phyloP scores from a whole-genome alignment of 2,113 vertebrate species.

The Semicossyphus pulcher region DNA sequence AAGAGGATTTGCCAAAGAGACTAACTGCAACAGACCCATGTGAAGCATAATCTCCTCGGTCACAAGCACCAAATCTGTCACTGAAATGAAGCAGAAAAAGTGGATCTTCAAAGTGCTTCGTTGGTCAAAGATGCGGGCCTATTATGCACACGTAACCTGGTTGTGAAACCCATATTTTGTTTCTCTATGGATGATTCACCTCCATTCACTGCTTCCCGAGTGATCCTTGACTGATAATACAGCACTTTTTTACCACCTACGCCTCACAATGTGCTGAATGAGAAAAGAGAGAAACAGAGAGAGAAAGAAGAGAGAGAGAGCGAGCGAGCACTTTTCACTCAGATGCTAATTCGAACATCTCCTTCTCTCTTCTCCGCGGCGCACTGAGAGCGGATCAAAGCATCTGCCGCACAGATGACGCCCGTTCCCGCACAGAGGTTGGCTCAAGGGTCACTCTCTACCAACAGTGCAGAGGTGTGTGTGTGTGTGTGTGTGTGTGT shows the following conservation, averaged over 20 bases:
- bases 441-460: conserved; percentile 41
- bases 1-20: conserved; percentile 61
- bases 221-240: conserved; percentile 75
- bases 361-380: conserved; percentile 20
- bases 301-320: not conserved
- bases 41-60: conserved; percentile 45
- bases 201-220: conserved; percentile 73
- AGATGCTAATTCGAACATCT: conserved; percentile 56
- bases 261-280: conserved; percentile 59
- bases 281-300: conserved; percentile 29
- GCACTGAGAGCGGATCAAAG: conserved; percentile 56
- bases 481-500: not conserved
- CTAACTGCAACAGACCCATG: conserved; percentile 32
- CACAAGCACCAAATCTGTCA: conserved; percentile 34
- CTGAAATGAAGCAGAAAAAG: conserved; percentile 13
- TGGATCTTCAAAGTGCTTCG: conserved; percentile 5
- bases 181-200: conserved; percentile 67
- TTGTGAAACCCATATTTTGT: conserved; percentile 45
- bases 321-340: conserved; percentile 38
- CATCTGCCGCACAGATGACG: conserved; percentile 63
- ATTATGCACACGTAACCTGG: conserved; percentile 29
- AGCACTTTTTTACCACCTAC: conserved; percentile 66
- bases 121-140: conserved; percentile 28
- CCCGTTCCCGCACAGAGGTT: conserved; percentile 25
- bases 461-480: conserved; percentile 15